Evolutionary conservation across 2,888 invertebrate species (phyloP).

Genomic region (Melanophora roralis): DNA sequence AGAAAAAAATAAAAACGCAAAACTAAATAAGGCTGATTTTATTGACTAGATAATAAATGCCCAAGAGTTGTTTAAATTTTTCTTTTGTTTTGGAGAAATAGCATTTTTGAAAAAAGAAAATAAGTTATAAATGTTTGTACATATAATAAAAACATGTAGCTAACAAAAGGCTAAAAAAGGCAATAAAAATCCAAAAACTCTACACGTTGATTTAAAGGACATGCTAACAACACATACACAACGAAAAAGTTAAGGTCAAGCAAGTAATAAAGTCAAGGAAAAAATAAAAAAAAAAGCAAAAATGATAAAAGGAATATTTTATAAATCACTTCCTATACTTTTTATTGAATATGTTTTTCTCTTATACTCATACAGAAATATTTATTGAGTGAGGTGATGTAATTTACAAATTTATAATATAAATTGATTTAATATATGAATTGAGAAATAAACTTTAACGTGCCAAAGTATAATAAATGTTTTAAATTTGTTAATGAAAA

Average conservation of each 20-base stretch:
- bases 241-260: background rate
- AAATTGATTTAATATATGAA: no score
- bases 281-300: background rate
- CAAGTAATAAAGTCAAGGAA: background rate
- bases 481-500: no score
- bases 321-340: no score
- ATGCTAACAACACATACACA: background rate
- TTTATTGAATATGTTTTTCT: no score
- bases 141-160: background rate
- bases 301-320: no score
- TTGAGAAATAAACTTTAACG: no score
- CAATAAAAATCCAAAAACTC: background rate
- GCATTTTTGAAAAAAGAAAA: background rate
- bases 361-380: no score
- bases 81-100: background rate
- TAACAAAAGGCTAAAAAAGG: background rate
- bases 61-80: background rate
- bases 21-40: slow-evolving; percentile 6
- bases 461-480: no score
- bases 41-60: no score
- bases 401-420: no score
- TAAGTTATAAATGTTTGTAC: slow-evolving; percentile 23
- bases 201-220: background rate
- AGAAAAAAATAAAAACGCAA: background rate
- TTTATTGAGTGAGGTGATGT: no score